Evolutionary conservation across 2,888 invertebrate genomes (phyloP).

Genomic region (Pseudococcus jackbeardsleyi): DNA sequence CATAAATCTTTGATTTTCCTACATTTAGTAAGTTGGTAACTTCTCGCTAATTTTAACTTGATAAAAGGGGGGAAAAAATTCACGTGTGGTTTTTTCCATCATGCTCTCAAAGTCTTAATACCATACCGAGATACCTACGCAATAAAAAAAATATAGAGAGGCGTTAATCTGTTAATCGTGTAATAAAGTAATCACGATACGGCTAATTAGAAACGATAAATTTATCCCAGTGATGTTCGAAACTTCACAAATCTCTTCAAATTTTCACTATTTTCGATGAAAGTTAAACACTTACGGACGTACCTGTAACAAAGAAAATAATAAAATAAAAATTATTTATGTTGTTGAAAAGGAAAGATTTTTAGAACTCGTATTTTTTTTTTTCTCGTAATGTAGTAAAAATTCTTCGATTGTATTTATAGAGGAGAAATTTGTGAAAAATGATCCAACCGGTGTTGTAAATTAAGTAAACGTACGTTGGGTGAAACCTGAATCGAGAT

Average conservation of each 20-base stretch:
- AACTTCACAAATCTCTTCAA: not conserved
- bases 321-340: not conserved
- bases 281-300: not conserved
- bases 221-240: not conserved
- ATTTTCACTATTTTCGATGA: constrained; percentile 1
- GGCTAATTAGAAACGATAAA: constrained; percentile 5
- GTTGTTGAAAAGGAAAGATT: no score
- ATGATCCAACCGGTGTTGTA: no score
- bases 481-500: no score
- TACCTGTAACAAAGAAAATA: not conserved
- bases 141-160: not conserved
- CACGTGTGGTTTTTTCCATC: not conserved
- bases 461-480: no score
- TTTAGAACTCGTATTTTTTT: no score
- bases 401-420: no score
- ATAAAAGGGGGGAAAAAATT: not conserved
- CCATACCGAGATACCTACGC: not conserved
- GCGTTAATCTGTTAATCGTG: not conserved
- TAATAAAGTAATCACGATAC: constrained; percentile 31
- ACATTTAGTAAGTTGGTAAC: not conserved
- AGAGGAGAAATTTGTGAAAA: no score
- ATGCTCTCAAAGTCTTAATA: not conserved
- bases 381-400: no score
- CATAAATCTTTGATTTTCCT: not conserved
- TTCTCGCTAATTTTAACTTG: not conserved